Evolutionary conservation across 2,113 vertebrate species (phyloP).

Genomic region (Pseudonaja textilis): DNA sequence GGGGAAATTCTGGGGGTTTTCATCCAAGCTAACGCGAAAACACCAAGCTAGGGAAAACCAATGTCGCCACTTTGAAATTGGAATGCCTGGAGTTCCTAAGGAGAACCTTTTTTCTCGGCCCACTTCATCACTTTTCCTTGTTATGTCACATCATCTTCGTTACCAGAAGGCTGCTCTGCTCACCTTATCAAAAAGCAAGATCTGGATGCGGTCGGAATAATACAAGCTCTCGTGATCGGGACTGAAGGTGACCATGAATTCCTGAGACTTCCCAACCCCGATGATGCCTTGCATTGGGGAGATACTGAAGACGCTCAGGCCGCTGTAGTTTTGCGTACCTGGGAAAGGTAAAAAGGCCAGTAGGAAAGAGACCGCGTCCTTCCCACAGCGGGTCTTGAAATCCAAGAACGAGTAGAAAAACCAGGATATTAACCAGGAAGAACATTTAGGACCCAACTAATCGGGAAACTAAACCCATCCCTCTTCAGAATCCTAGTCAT

Average conservation of each 20-base stretch:
- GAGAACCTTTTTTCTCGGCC: not conserved
- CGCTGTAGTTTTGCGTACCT: conserved; percentile 86
- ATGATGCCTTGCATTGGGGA: conserved; percentile 77
- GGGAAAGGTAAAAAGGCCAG: not conserved
- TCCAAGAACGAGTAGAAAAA: not conserved
- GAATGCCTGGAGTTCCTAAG: not conserved
- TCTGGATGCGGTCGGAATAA: conserved; percentile 78
- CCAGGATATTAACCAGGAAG: not conserved
- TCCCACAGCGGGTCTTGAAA: not conserved
- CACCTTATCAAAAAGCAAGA: conserved; percentile 84
- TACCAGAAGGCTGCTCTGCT: not conserved
- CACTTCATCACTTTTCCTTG: not conserved
- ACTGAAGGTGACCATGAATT: conserved; percentile 83
- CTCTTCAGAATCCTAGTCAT: not conserved
- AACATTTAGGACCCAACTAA: not conserved
- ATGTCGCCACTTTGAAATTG: not conserved
- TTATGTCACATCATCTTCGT: not conserved
- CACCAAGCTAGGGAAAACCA: not conserved
- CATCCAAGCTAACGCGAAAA: not conserved
- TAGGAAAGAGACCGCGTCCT: not conserved
- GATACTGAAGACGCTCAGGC: conserved; percentile 82
- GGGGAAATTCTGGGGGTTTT: not conserved
- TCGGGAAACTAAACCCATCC: not conserved
- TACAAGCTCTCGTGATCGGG: conserved; percentile 84
- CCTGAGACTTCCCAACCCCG: conserved; percentile 69